Evolutionary conservation across 2,797 vertebrate species (phyloP).

Genomic region (Microctenopoma steveboyesi): DNA sequence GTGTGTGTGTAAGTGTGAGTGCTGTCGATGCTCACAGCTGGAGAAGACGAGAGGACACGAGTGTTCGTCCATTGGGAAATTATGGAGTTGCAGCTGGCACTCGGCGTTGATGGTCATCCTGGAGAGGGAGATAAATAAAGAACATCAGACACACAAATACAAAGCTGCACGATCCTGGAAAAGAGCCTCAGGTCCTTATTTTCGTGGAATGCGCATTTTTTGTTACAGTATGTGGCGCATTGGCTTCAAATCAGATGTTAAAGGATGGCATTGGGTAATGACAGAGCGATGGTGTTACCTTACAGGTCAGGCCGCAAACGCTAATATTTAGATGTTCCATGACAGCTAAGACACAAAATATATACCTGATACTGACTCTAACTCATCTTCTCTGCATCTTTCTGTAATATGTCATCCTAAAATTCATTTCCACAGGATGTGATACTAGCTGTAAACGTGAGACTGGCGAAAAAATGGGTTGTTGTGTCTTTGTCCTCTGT

Average conservation of each 20-base stretch:
- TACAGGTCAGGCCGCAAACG: slow-evolving; percentile 41
- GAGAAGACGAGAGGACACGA: slow-evolving; percentile 95
- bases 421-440: slow-evolving; percentile 15
- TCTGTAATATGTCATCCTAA: slow-evolving; percentile 12
- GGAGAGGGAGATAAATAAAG: slow-evolving; percentile 34
- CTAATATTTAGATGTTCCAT: slow-evolving; percentile 37
- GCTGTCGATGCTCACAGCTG: slow-evolving; percentile 88
- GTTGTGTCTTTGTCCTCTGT: slow-evolving; percentile 32
- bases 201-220: slow-evolving; percentile 28
- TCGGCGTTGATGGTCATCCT: slow-evolving; percentile 96
- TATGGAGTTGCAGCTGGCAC: slow-evolving; percentile 94
- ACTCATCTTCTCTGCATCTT: neutral
- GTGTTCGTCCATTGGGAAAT: slow-evolving; percentile 96
- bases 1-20: slow-evolving; percentile 25
- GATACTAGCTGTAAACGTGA: slow-evolving; percentile 22
- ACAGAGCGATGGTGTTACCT: slow-evolving; percentile 27
- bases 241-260: slow-evolving; percentile 57
- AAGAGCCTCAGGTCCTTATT: neutral
- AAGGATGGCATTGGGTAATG: slow-evolving; percentile 50
- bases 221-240: neutral
- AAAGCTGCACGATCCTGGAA: slow-evolving; percentile 11
- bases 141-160: slow-evolving; percentile 36
- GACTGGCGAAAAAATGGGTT: slow-evolving; percentile 15
- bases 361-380: neutral
- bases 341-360: slow-evolving; percentile 16